Conservation (phyloP, 2,888 invertebrate genomes). For the Mayetiola destructor region DNA sequence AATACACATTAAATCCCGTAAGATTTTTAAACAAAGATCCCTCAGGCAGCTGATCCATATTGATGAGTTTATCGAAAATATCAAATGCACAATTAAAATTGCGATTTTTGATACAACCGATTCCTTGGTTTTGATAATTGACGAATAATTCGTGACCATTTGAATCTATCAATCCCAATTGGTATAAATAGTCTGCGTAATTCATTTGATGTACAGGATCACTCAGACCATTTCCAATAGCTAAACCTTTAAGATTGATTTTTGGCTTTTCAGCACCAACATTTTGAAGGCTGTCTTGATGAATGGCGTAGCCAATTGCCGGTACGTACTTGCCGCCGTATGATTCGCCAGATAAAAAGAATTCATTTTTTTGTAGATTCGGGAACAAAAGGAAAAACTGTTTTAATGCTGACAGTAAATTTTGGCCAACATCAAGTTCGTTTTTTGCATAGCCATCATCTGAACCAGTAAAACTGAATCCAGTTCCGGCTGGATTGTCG, state of each 20-base stretch:
- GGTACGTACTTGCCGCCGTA: conserved; percentile 66
- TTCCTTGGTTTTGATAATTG: conserved; percentile 42
- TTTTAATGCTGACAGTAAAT: conserved; percentile 57
- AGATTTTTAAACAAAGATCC: conserved; percentile 53
- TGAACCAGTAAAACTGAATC: conserved; percentile 73
- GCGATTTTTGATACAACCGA: conserved; percentile 43
- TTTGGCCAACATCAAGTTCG: conserved; percentile 63
- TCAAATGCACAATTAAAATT: conserved; percentile 51
- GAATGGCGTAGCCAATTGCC: conserved; percentile 58
- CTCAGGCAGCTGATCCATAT: conserved; percentile 45
- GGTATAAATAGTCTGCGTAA: conserved; percentile 67
- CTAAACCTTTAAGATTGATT: conserved; percentile 34
- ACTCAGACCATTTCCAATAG: conserved; percentile 65
- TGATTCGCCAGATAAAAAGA: conserved; percentile 81
- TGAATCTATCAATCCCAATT: conserved; percentile 48
- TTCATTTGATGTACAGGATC: conserved; percentile 64
- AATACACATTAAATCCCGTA: conserved; percentile 59
- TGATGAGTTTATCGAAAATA: conserved; percentile 49
- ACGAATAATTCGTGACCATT: conserved; percentile 34
- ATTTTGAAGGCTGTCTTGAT: conserved; percentile 40
- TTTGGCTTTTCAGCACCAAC: conserved; percentile 19
- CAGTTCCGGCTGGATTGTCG: conserved; percentile 87
- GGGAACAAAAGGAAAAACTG: conserved; percentile 80
- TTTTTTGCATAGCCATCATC: conserved; percentile 64
- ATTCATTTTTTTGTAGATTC: conserved; percentile 55